Evolutionary conservation across 2,888 invertebrate species (phyloP).

Genomic region (Torymus texanus): DNA sequence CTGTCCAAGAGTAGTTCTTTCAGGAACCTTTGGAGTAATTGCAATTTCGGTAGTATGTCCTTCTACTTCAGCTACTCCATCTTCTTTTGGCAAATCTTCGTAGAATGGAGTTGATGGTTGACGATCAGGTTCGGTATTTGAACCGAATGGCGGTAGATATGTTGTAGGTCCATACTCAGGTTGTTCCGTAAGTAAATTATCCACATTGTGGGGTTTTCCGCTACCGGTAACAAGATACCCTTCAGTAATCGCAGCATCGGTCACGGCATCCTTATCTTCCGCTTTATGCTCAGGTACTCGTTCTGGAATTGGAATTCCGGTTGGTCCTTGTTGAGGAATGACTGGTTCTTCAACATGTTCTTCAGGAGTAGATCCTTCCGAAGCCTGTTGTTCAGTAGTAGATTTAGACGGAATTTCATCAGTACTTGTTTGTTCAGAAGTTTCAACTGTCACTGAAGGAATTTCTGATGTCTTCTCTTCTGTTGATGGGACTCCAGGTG

Average conservation of each 20-base stretch:
- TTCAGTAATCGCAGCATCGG: conserved; percentile 62
- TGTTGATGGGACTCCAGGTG: neutral
- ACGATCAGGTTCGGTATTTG: conserved; percentile 31
- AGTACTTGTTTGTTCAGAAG: neutral
- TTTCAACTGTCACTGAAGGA: neutral
- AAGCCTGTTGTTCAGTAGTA: conserved; percentile 5
- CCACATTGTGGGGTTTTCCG: conserved; percentile 59
- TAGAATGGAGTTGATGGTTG: conserved; percentile 47
- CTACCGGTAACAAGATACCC: conserved; percentile 59
- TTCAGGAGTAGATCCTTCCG: conserved; percentile 32
- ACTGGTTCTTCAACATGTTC: conserved; percentile 48
- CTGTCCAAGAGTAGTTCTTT: conserved; percentile 17
- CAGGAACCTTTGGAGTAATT: conserved; percentile 35
- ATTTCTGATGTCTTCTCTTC: conserved; percentile 16
- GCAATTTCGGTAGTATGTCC: conserved; percentile 43
- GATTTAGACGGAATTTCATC: neutral
- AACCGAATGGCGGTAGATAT: conserved; percentile 58
- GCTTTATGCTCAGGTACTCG: conserved; percentile 46
- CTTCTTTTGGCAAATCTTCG: conserved; percentile 48
- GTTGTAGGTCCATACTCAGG: conserved; percentile 61
- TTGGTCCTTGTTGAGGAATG: conserved; percentile 60
- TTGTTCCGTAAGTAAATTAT: conserved; percentile 63
- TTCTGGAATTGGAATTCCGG: conserved; percentile 61
- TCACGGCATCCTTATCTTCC: conserved; percentile 65
- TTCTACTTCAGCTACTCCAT: conserved; percentile 38